A percentile compares a stretch with the other conserved stretches of the same genome.
Evolutionary conservation across 2,888 invertebrate genomes (phyloP).

Genomic region (Polydrusus tereticollis): DNA sequence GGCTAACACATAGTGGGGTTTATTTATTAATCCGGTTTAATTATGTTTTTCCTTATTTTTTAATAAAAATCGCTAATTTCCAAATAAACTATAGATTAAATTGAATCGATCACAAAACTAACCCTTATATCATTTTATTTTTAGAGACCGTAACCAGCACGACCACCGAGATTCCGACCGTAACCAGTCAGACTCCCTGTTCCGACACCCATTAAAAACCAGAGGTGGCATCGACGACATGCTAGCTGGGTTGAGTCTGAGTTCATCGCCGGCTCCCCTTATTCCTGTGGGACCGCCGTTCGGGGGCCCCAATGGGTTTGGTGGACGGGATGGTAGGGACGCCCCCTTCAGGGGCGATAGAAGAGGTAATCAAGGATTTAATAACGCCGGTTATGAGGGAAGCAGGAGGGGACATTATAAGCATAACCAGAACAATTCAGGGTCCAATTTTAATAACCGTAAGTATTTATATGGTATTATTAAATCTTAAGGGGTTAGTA

Average conservation of each 20-base stretch:
- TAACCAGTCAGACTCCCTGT: conserved; percentile 66
- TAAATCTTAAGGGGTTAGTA: too few relatives aligned
- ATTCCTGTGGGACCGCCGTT: conserved; percentile 67
- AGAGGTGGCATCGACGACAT: conserved; percentile 80
- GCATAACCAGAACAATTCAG: conserved; percentile 68
- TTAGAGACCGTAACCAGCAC: conserved; percentile 51
- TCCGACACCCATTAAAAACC: conserved; percentile 73
- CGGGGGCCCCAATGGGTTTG: conserved; percentile 66
- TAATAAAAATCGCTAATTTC: too few relatives aligned
- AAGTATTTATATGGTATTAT: conserved; percentile 53
- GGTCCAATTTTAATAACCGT: conserved; percentile 65
- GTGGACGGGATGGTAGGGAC: conserved; percentile 59
- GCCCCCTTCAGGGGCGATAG: conserved; percentile 67
- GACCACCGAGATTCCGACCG: conserved; percentile 61
- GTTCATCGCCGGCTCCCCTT: conserved; percentile 71
- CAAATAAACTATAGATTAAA: too few relatives aligned
- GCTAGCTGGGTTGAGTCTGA: conserved; percentile 71
- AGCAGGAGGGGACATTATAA: conserved; percentile 68
- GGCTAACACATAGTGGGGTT: too few relatives aligned
- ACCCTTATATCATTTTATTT: neutral
- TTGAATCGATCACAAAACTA: too few relatives aligned
- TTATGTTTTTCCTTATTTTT: too few relatives aligned
- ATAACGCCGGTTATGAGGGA: conserved; percentile 63
- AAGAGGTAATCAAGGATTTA: conserved; percentile 63
- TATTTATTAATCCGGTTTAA: too few relatives aligned